phyloP scores from a whole-genome alignment of 64 coral and sea anemone species.

The Montipora sp. region DNA sequence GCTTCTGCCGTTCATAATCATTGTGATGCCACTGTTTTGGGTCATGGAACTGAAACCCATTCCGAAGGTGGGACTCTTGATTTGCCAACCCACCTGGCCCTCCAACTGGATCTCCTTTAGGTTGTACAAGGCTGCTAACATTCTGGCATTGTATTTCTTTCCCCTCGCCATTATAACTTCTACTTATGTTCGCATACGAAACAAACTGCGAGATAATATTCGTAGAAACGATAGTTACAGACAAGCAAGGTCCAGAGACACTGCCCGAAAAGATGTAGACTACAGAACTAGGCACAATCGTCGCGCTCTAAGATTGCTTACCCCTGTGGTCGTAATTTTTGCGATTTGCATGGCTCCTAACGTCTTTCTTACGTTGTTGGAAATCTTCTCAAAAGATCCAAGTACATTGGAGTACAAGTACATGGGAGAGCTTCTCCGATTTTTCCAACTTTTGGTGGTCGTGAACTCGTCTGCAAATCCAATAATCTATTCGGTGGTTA shows the following conservation, averaged over 20 bases:
- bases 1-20: conserved; percentile 52
- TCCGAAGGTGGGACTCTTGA: background rate
- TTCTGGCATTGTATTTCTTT: conserved; percentile 50
- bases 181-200: conserved; percentile 72
- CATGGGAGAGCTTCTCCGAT: background rate
- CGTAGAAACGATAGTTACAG: conserved; percentile 39
- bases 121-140: conserved; percentile 8
- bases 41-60: conserved; percentile 62
- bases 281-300: conserved; percentile 58
- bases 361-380: background rate
- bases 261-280: background rate
- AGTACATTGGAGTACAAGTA: too few relatives aligned
- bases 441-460: conserved; percentile 27
- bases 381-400: background rate
- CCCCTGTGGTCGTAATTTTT: conserved; percentile 68
- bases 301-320: conserved; percentile 59
- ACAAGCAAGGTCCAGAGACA: background rate
- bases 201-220: conserved; percentile 38
- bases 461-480: conserved; percentile 66
- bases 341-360: conserved; percentile 60
- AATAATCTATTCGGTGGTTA: conserved; percentile 68
- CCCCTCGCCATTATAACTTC: conserved; percentile 57
- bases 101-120: background rate
- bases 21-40: conserved; percentile 70
- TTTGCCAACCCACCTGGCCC: conserved; percentile 50